Evolutionary conservation across 2,797 vertebrate genomes (phyloP).

Genomic region (Myotis myotis): DNA sequence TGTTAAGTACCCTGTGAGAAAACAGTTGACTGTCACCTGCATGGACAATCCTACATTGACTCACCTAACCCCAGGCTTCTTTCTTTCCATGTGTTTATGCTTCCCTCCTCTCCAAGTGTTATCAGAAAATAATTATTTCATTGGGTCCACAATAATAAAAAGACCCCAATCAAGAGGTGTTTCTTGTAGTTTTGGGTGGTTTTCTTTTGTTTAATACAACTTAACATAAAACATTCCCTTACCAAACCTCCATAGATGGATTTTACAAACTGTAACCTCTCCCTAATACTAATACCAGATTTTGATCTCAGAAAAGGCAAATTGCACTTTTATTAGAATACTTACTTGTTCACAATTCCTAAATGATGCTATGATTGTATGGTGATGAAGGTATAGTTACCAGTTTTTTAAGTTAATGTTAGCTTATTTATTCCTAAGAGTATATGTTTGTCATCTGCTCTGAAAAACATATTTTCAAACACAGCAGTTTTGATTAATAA

Average conservation of each 20-base stretch:
- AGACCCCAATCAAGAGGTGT: background rate
- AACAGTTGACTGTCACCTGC: background rate
- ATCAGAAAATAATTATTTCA: background rate
- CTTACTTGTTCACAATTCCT: background rate
- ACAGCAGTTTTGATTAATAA: background rate
- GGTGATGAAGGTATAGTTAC: background rate
- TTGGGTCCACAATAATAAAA: background rate
- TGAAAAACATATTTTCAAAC: constrained; percentile 17
- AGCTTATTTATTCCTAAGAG: constrained; percentile 28
- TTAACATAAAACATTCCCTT: background rate
- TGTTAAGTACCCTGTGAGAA: background rate
- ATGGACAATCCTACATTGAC: background rate
- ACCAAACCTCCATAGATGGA: background rate
- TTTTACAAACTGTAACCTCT: background rate
- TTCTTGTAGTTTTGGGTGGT: background rate
- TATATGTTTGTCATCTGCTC: background rate
- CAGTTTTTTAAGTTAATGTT: background rate
- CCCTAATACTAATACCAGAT: background rate
- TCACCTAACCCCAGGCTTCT: rapidly evolving
- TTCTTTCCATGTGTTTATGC: background rate
- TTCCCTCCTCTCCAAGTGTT: background rate
- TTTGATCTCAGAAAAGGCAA: background rate
- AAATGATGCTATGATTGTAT: background rate
- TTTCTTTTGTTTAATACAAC: background rate
- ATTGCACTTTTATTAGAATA: background rate